These are phyloP conservation scores for Colostygia pectinataria DNA, from an alignment of 2,888 invertebrate species.

Conservation along the genomic window DNA sequence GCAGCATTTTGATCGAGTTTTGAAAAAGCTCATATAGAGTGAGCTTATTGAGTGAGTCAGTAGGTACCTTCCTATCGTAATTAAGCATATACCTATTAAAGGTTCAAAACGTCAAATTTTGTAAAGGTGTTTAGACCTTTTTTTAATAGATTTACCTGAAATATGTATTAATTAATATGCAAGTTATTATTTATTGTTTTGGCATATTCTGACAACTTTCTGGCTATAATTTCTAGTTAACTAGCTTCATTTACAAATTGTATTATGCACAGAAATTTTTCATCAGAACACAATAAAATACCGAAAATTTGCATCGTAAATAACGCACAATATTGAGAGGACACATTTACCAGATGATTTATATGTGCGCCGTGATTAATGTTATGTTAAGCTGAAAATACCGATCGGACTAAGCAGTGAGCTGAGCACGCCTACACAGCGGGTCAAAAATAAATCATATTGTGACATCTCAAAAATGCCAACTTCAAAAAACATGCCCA, in stretches of 20 bases:
- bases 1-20: constrained; percentile 14
- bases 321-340: constrained; percentile 62
- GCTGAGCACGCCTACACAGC: constrained; percentile 70
- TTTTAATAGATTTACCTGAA: too few species aligned
- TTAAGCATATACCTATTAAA: too few species aligned
- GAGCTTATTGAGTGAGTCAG: too few species aligned
- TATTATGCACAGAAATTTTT: constrained; percentile 12
- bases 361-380: constrained; percentile 68
- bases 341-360: constrained; percentile 62
- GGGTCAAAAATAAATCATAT: constrained; percentile 76
- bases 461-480: constrained; percentile 82
- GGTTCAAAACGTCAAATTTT: too few species aligned
- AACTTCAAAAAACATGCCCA: constrained; percentile 78
- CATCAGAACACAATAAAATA: constrained; percentile 43
- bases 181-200: too few species aligned
- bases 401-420: constrained; percentile 77
- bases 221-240: too few species aligned
- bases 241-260: not conserved
- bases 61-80: too few species aligned
- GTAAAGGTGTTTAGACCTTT: constrained; percentile 2
- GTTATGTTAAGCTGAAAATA: constrained; percentile 71
- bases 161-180: too few species aligned
- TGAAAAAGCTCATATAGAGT: too few species aligned
- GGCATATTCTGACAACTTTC: too few species aligned
- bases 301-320: constrained; percentile 49